Percentiles rank a stretch among this genome's conserved stretches.
phyloP scores from a whole-genome alignment of 2,797 vertebrate species.

The Rhinella marina region DNA sequence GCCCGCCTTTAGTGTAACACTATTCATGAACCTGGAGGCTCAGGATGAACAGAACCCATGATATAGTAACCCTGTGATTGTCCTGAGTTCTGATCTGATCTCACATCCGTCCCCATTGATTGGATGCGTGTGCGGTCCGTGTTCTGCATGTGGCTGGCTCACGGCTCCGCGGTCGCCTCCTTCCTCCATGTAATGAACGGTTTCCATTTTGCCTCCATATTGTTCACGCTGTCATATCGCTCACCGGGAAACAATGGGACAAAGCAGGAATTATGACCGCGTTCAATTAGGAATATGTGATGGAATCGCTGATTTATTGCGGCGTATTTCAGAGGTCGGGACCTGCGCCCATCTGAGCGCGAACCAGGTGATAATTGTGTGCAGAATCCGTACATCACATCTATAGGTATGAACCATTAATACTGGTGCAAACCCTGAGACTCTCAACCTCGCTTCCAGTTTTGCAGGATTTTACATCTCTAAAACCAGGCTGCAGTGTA shows the following conservation, averaged over 20 bases:
- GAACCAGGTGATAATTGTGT: not conserved
- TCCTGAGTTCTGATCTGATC: too few relatives aligned
- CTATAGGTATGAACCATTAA: too few relatives aligned
- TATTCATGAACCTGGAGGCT: not conserved
- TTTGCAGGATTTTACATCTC: too few relatives aligned
- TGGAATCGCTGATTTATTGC: slow-evolving; percentile 18
- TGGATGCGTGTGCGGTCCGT: too few relatives aligned
- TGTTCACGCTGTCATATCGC: not conserved
- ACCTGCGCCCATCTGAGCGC: not conserved
- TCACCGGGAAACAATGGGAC: slow-evolving; percentile 38
- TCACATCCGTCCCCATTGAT: too few relatives aligned
- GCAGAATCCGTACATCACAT: too few relatives aligned
- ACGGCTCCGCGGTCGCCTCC: not conserved
- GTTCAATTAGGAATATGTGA: slow-evolving; percentile 29
- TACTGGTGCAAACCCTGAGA: too few relatives aligned
- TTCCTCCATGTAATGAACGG: not conserved
- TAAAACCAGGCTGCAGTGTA: too few relatives aligned
- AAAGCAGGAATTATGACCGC: slow-evolving; percentile 29
- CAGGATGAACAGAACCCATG: not conserved
- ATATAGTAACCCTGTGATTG: not conserved
- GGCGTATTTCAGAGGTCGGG: not conserved
- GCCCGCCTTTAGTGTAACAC: not conserved
- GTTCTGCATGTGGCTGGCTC: not conserved
- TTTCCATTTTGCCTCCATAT: not conserved
- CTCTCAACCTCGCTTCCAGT: too few relatives aligned